Evolutionary conservation across 1,140 invertebrate genomes (phyloP), one percentile per base, ranked within the genome.

Genomic region (Zaprionus ornatus): DNA sequence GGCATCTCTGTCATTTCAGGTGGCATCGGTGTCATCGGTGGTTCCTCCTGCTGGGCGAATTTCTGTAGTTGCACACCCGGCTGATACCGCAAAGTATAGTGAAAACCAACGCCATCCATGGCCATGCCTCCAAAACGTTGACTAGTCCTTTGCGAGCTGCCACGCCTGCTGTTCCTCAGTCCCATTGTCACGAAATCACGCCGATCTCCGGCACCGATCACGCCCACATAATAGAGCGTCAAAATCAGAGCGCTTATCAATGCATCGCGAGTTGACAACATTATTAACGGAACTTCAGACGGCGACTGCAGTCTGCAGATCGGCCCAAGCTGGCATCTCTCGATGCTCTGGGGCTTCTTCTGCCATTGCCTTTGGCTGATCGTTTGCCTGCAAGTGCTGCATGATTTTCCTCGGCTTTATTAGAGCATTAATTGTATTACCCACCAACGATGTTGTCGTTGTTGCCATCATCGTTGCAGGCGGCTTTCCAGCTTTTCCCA

Each of bases 371-470:
- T n/a, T 40, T 40, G 29, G 29, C 37, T 7, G 45, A 50, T 50
- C 45, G 45, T 48, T 45, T 45, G 40, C 9, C 45, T 50, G 59
- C 66, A 27, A 15, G 37, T 65, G 42, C 37, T 52, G 23, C 71
- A 62, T 66, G 67, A 70, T 84, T 82, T 82, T 86, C 86, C 80
- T 71, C 70, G 76, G 75, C 90, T 77, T 91, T 90, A 92, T 91
- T 91, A 90, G 91, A 92, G 91, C 91, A 92, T 92, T 92, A 92
- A 92, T 91, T 92, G 80, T 68, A 62, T 70, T 77, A 63, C 42
- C 48, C 67, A 59, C 35, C 61, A 63, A 52, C 67, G 42, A 45
- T 32, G 42, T 64, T 64, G 62, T 50, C 25, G 37, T 56, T 72
- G 84, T 32, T 32, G 29, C 3, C 27, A 29, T 75, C 67, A 63